Evolutionary conservation across 2,113 vertebrate genomes (phyloP).

Genomic region (Saguinus imperator): DNA sequence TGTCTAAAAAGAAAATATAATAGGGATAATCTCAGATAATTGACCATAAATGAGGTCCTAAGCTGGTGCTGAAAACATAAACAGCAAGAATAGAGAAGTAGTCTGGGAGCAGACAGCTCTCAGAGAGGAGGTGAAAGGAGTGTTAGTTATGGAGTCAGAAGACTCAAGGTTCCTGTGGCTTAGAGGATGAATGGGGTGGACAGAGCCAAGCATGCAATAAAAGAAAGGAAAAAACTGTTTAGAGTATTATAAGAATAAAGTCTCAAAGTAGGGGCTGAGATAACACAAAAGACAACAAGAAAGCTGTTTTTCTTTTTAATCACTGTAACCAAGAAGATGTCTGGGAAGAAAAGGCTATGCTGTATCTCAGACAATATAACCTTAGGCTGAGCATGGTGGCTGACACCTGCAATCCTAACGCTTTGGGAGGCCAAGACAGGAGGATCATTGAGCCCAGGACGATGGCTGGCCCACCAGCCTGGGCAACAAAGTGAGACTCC

Average conservation of each 20-base stretch:
- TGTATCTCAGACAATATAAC: not conserved
- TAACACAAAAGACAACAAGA: not conserved
- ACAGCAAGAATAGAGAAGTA: not conserved
- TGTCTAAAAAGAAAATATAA: not conserved
- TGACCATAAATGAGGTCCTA: not conserved
- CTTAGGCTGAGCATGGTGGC: not conserved
- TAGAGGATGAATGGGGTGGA: not conserved
- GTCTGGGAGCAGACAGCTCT: not conserved
- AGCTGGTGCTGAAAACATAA: not conserved
- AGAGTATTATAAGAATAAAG: not conserved
- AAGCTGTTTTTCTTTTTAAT: not conserved
- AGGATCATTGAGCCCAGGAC: not conserved
- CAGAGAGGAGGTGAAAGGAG: not conserved
- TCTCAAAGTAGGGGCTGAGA: not conserved
- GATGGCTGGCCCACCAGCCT: not conserved
- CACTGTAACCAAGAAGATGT: not conserved
- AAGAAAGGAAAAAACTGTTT: not conserved
- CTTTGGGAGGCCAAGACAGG: not conserved
- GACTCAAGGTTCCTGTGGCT: not conserved
- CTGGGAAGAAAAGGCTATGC: not conserved
- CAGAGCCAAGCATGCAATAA: not conserved
- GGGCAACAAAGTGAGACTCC: not conserved
- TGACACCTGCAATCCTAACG: not conserved
- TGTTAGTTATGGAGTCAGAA: not conserved
- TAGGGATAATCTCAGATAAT: not conserved